A percentile compares a stretch with the other conserved stretches of the same genome.
phyloP scores from a whole-genome alignment of 1,140 invertebrate genomes.

The Pararge aegeria region DNA sequence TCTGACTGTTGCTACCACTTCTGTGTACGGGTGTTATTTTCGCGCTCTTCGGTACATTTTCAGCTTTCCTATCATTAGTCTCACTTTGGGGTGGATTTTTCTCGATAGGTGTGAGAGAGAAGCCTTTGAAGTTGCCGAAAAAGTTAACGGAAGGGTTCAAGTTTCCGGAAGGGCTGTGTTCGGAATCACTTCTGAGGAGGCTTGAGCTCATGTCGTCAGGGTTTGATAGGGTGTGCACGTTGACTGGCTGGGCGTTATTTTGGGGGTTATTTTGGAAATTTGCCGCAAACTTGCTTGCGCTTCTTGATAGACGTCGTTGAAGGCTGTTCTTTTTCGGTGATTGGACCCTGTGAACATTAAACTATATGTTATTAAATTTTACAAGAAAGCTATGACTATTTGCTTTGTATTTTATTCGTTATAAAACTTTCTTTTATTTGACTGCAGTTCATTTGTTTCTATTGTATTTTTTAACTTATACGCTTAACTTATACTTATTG shows the following conservation, averaged over 20 bases:
- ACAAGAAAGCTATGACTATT: neutral
- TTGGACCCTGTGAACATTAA: constrained; percentile 52
- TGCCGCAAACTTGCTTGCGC: constrained; percentile 70
- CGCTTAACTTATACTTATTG: no score
- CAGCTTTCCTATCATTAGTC: constrained; percentile 28
- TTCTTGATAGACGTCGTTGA: constrained; percentile 65
- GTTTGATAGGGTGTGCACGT: constrained; percentile 77
- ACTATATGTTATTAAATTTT: constrained; percentile 1
- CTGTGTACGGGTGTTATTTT: constrained; percentile 70
- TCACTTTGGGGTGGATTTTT: constrained; percentile 67
- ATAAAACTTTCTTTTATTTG: no score
- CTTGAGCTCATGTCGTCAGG: constrained; percentile 83
- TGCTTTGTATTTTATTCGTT: no score
- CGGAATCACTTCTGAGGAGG: constrained; percentile 76
- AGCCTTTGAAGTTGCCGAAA: constrained; percentile 92
- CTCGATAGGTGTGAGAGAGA: constrained; percentile 86
- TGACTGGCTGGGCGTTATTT: constrained; percentile 75
- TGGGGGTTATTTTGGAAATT: constrained; percentile 62
- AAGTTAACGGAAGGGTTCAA: constrained; percentile 81
- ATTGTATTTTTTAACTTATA: no score
- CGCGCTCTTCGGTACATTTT: constrained; percentile 47
- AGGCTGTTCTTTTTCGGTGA: constrained; percentile 73
- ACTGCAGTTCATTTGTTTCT: no score
- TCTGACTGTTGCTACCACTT: constrained; percentile 64
- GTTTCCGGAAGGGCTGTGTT: constrained; percentile 77